These are phyloP conservation scores for Leptoteleia sp. DNA, from an alignment of 1,140 invertebrate genomes.

Conservation along the genomic window DNA sequence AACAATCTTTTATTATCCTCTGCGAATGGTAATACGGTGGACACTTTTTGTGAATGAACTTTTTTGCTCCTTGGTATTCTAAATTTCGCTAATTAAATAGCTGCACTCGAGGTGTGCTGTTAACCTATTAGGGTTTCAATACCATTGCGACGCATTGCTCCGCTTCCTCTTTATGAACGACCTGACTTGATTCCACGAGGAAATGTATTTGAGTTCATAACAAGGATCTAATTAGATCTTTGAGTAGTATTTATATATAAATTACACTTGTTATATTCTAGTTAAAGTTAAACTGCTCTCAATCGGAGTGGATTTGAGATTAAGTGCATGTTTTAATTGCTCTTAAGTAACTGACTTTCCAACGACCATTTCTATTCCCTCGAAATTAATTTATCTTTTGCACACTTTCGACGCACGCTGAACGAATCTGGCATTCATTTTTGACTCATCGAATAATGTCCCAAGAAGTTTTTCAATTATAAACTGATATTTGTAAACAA, in stretches of 20 bases:
- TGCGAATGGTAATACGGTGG: too few relatives aligned
- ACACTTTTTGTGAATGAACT: too few relatives aligned
- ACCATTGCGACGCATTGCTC: background rate
- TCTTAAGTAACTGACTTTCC: background rate
- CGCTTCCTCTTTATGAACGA: slow-evolving; percentile 20
- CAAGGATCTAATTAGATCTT: slow-evolving; percentile 25
- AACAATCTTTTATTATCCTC: too few relatives aligned
- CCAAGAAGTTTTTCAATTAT: too few relatives aligned
- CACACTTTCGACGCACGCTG: too few relatives aligned
- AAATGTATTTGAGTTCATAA: slow-evolving; percentile 20
- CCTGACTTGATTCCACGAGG: slow-evolving; percentile 10
- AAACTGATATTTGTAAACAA: too few relatives aligned
- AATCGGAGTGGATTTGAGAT: slow-evolving; percentile 1
- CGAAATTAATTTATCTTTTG: background rate
- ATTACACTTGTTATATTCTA: slow-evolving; percentile 11
- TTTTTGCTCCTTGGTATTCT: background rate
- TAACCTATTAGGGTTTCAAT: slow-evolving; percentile 6
- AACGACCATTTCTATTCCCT: background rate
- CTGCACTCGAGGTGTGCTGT: background rate
- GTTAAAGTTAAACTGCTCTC: slow-evolving; percentile 7
- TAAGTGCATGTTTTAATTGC: background rate
- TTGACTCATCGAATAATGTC: too few relatives aligned
- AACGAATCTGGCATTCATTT: too few relatives aligned
- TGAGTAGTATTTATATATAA: slow-evolving; percentile 23
- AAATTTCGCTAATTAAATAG: slow-evolving; percentile 1